Evolutionary conservation across 2,888 invertebrate genomes (phyloP), one percentile per base, ranked within the genome.

Genomic region (Lasioglossum figueresi): DNA sequence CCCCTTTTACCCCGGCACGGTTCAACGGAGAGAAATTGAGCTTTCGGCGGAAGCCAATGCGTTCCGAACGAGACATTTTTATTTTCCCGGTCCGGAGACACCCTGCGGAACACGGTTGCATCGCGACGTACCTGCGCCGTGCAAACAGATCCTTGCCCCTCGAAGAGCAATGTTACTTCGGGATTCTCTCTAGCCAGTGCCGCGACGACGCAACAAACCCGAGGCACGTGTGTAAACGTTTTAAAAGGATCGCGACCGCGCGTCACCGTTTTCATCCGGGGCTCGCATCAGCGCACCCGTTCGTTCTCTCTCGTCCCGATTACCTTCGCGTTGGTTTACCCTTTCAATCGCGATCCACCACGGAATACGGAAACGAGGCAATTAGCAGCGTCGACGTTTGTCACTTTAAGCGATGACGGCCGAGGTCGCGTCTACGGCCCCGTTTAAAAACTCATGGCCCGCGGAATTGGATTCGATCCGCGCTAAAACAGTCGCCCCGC

Each of bases 1-100:
- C 83, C 84, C 19, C 14, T 31, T 31, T 66, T 87, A 78, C 76
- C 23, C 0, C 79, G 71, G 81, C 77, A 84, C 81, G 87, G 77
- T 84, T 86, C 83, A 83, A 71, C 87, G 79, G 81, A 87, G 84
- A 84, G 84, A 87, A 87, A 87, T 81, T 76, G 87, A 77, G 76
- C 74, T 77, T 77, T 77, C 73, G 80, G 66, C 5, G 56, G 12
- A 56, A 56, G 12, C 56, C 10, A n/a, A 23, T n/a, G n/a, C 52
- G n/a, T n/a, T n/a, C 52, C 23, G 56, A 56, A 23, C 56, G 56
- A n/a, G 56, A 56, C 56, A 4, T 56, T 56, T n/a, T 56, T 56
- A 56, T 56, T 56, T 10, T 56, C n/a, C n/a, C 56, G n/a, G 56
- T n/a, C n/a, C 56, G n/a, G 56, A 4, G n/a, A 56, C 12, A 4